Evolutionary conservation across 2,888 invertebrate genomes (phyloP), one percentile per base, ranked within the genome.

Genomic region (Tholera decimalis): DNA sequence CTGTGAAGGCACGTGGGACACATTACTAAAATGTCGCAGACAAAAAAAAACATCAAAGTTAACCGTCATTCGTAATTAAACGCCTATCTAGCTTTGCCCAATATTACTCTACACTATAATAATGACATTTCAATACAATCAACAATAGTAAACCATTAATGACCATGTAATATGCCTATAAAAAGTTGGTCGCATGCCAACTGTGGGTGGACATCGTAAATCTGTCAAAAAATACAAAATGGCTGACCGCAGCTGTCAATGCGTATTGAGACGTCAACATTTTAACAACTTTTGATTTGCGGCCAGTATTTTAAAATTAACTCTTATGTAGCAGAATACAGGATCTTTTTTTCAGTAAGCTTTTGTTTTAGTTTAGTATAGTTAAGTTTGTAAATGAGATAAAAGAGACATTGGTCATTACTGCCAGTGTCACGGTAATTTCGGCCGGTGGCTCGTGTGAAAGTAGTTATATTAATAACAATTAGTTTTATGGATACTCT

Each of bases 231-330:
- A 88, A 87, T 89, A 88, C 88, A 91, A 91, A 88, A 89, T 89
- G 89, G 87, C 88, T 89, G 90, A 89, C 89, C 88, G 83, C 94
- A 94, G 93, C 94, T 95, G 94, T 93, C 94, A 93, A 89, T 88
- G 71, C 82, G 82, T 85, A 93, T 93, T 90, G 91, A 93, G 91
- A 91, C 86, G 85, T 93, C 90, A 83, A 83, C 80, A 77, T 78
- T 70, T 58, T 46, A 58, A 78, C 88, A 83, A 84, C 61, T 0
- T 63, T 80, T 11, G 47, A 30, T 64, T 53, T 72, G 24, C 76
- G 22, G n/a, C 22, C 20, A 13, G 28, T 1, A 24, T 39, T 22
- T 49, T 8, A 11, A 1, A 9, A 13, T 8, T 39, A 41, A 33
- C 15, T 69, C 56, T 83, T 87, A 82, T 24, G 0, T 0, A 0